These are phyloP conservation scores for Corythoichthys haematopterus DNA, from an alignment of 2,113 vertebrate species.

Conservation along the genomic window DNA sequence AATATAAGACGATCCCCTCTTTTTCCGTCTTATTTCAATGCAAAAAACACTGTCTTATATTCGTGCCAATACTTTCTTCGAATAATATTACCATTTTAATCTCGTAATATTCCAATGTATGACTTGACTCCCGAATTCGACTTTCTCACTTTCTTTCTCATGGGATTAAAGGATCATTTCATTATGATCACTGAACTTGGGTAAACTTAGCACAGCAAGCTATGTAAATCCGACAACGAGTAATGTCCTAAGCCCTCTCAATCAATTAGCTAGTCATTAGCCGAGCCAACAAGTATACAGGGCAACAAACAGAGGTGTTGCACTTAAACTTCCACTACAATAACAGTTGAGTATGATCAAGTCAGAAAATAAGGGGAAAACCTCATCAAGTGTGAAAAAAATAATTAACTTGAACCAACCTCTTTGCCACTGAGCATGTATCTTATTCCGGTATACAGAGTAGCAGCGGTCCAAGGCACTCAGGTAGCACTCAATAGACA, in stretches of 20 bases:
- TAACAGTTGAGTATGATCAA: neutral
- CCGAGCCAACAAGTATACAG: neutral
- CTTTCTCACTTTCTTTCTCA: neutral
- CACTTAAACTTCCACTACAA: no score
- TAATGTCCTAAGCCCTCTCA: conserved; percentile 34
- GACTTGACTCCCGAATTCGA: neutral
- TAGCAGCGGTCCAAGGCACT: conserved; percentile 94
- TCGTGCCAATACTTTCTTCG: no score
- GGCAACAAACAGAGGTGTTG: no score
- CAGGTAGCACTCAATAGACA: conserved; percentile 97
- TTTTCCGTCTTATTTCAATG: no score
- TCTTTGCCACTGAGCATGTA: conserved; percentile 88
- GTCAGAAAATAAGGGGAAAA: neutral
- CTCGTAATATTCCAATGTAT: no score
- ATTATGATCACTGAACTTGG: conserved; percentile 27
- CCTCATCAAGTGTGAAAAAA: neutral
- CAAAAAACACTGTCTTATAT: no score
- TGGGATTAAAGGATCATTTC: conserved; percentile 19
- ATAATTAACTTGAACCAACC: conserved; percentile 64
- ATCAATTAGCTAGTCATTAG: conserved; percentile 20
- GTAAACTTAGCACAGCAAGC: conserved; percentile 35
- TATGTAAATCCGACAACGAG: conserved; percentile 8
- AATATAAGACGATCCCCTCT: no score
- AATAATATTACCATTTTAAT: no score
- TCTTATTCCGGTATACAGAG: conserved; percentile 87